Evolutionary conservation across 2,797 vertebrate species (phyloP).

Genomic region (Sebastiscus albofasciatus): DNA sequence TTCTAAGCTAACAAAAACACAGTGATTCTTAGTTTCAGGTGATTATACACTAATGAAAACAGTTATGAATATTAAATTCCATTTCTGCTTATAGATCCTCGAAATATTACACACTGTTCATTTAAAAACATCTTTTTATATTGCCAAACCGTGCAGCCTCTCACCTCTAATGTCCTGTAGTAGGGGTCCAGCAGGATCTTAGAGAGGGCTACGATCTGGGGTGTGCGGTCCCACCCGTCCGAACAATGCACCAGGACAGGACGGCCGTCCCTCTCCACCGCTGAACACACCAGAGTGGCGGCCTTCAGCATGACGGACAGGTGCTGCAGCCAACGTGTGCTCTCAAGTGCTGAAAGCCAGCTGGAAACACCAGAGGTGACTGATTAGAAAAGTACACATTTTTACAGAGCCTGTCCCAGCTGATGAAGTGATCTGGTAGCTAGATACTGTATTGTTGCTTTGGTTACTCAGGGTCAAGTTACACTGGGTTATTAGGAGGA

Average conservation of each 20-base stretch:
- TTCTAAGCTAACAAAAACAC: no score
- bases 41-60: no score
- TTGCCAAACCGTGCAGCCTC: background rate
- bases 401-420: background rate
- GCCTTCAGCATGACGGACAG: conserved; percentile 98
- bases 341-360: conserved; percentile 98
- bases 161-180: conserved; percentile 96
- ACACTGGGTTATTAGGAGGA: background rate
- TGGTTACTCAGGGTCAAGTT: background rate
- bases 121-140: background rate
- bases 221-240: conserved; percentile 97
- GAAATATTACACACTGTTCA: no score
- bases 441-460: background rate
- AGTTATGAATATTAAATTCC: no score
- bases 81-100: no score
- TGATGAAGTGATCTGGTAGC: background rate
- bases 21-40: no score
- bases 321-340: conserved; percentile 98
- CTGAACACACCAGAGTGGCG: conserved; percentile 92
- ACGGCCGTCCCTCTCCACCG: conserved; percentile 93
- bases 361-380: conserved; percentile 72
- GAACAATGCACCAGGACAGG: conserved; percentile 98
- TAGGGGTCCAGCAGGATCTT: conserved; percentile 96
- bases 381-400: conserved; percentile 11
- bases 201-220: conserved; percentile 94